A percentile compares a stretch with the other conserved stretches of the same genome.
These are phyloP conservation scores for Drosophila buzzatii DNA, from an alignment of 2,888 invertebrate species.

Conservation along the genomic window DNA sequence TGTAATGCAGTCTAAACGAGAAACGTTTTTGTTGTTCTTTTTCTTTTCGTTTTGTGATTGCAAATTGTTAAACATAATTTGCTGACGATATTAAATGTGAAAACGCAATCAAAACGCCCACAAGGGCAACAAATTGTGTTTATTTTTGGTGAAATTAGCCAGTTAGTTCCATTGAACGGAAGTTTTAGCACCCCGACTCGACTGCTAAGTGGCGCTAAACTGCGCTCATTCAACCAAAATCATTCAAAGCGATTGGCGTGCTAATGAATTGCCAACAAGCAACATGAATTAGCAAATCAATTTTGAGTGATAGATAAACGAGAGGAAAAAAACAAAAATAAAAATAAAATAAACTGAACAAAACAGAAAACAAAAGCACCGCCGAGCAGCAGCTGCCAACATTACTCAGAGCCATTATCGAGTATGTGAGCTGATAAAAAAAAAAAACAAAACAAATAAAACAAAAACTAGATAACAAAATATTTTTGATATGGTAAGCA, in stretches of 20 bases:
- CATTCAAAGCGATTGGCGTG: conserved; percentile 52
- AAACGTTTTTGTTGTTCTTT: conserved; percentile 21
- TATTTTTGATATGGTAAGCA: conserved; percentile 24
- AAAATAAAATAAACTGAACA: neutral
- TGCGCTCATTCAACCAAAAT: conserved; percentile 26
- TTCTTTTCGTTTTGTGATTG: conserved; percentile 16
- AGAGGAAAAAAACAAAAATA: neutral
- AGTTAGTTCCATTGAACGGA: conserved; percentile 26
- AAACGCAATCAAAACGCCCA: conserved; percentile 1
- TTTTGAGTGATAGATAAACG: conserved; percentile 58
- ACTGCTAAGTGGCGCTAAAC: conserved; percentile 64
- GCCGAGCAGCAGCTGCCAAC: conserved; percentile 29
- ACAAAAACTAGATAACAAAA: conserved; percentile 9
- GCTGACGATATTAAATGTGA: conserved; percentile 9
- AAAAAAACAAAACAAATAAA: neutral
- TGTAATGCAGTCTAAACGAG: conserved; percentile 42
- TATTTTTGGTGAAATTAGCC: conserved; percentile 15
- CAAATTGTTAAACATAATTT: conserved; percentile 27
- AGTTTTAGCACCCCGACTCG: conserved; percentile 38
- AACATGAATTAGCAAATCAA: conserved; percentile 69
- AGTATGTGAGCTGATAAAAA: conserved; percentile 44
- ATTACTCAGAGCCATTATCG: conserved; percentile 36
- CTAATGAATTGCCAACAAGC: conserved; percentile 66
- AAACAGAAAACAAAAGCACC: conserved; percentile 8
- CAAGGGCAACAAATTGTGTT: conserved; percentile 16